These are phyloP conservation scores for Rhinoderma darwinii DNA, from an alignment of 2,113 vertebrate genomes.

Conservation along the genomic window DNA sequence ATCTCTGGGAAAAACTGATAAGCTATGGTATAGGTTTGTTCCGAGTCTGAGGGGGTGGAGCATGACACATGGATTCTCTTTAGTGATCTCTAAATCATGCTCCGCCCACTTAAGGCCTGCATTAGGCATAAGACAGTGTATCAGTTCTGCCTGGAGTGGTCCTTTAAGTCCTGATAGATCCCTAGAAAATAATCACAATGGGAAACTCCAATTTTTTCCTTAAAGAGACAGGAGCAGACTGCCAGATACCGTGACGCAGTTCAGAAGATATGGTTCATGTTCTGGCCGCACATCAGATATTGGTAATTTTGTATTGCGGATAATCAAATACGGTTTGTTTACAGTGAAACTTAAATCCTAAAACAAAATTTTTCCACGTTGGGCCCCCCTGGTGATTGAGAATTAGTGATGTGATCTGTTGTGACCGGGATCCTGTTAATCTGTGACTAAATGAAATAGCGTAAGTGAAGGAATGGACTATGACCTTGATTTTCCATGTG, in stretches of 20 bases:
- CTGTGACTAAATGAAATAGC: neutral
- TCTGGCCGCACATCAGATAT: neutral
- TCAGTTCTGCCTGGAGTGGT: neutral
- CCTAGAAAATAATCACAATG: neutral
- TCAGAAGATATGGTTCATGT: neutral
- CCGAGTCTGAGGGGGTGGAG: neutral
- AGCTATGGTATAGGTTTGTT: neutral
- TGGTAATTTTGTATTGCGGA: neutral
- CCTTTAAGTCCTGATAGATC: neutral
- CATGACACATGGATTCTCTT: neutral
- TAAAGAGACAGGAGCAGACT: neutral
- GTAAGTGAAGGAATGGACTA: neutral
- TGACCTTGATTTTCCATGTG: neutral
- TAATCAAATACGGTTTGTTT: neutral
- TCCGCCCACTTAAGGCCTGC: neutral
- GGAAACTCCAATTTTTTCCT: neutral
- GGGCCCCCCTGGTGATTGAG: neutral
- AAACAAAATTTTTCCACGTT: neutral
- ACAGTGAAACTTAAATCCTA: neutral
- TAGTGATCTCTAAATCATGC: neutral
- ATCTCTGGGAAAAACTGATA: no score
- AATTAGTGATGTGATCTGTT: neutral
- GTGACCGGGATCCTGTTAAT: neutral
- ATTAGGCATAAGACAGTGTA: neutral
- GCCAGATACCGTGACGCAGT: neutral